Evolutionary conservation across 2,113 vertebrate genomes (phyloP).

Genomic region (Amphiprion percula): DNA sequence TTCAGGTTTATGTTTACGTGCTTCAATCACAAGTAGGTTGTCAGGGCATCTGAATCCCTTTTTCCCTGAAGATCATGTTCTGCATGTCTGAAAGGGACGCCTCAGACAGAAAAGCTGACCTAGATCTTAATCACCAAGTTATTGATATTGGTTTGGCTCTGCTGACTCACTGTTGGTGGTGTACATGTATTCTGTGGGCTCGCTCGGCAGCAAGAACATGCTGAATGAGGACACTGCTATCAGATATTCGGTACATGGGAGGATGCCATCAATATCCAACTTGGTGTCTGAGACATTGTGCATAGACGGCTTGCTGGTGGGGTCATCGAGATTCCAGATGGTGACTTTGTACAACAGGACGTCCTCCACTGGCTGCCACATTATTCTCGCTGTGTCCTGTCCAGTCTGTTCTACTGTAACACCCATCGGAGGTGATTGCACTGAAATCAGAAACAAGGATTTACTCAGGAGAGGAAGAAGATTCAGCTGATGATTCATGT

Average conservation of each 20-base stretch:
- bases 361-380: constrained; percentile 73
- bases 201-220: constrained; percentile 79
- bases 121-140: constrained; percentile 69
- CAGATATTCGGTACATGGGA: constrained; percentile 80
- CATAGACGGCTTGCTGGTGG: not conserved
- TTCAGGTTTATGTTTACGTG: constrained; percentile 33
- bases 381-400: constrained; percentile 45
- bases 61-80: constrained; percentile 66
- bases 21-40: constrained; percentile 44
- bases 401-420: constrained; percentile 44
- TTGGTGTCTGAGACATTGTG: constrained; percentile 57
- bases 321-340: constrained; percentile 46
- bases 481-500: no score
- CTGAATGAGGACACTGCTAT: constrained; percentile 82
- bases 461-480: not conserved
- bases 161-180: constrained; percentile 83
- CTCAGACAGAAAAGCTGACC: constrained; percentile 72
- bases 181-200: constrained; percentile 69
- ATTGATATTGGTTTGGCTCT: constrained; percentile 57
- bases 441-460: constrained; percentile 62
- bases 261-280: constrained; percentile 65
- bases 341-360: constrained; percentile 78
- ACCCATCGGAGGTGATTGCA: constrained; percentile 75
- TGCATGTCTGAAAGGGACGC: constrained; percentile 65
- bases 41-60: constrained; percentile 40